Conservation (phyloP, 2,888 invertebrate species). For the Lamellibrachia columna region DNA sequence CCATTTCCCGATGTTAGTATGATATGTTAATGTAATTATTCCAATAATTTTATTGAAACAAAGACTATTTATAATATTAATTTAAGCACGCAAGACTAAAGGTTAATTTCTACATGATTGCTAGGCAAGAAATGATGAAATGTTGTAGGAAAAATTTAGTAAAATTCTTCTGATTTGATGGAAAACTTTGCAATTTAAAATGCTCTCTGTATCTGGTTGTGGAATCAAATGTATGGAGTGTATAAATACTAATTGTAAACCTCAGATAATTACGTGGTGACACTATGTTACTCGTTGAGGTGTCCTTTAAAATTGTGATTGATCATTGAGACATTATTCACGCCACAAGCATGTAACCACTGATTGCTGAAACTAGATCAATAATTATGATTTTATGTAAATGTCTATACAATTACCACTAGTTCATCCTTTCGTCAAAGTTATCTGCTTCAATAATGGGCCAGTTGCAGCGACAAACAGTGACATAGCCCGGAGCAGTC, state of each 20-base stretch:
- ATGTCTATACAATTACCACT: background rate
- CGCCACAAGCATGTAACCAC: background rate
- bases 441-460: background rate
- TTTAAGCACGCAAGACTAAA: background rate
- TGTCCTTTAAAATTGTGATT: background rate
- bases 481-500: background rate
- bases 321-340: background rate
- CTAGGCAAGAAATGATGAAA: background rate
- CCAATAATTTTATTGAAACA: background rate
- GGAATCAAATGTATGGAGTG: background rate
- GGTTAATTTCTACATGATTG: background rate
- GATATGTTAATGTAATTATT: background rate
- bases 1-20: background rate
- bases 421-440: background rate
- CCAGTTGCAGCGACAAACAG: background rate
- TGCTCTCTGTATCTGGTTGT: background rate
- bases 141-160: background rate
- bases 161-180: background rate
- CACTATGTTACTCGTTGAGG: background rate
- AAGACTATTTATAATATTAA: background rate
- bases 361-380: background rate
- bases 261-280: no score
- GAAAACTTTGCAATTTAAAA: background rate
- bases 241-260: background rate
- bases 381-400: constrained; percentile 8